phyloP scores from a whole-genome alignment of 2,113 vertebrate genomes.

The Malurus melanocephalus region DNA sequence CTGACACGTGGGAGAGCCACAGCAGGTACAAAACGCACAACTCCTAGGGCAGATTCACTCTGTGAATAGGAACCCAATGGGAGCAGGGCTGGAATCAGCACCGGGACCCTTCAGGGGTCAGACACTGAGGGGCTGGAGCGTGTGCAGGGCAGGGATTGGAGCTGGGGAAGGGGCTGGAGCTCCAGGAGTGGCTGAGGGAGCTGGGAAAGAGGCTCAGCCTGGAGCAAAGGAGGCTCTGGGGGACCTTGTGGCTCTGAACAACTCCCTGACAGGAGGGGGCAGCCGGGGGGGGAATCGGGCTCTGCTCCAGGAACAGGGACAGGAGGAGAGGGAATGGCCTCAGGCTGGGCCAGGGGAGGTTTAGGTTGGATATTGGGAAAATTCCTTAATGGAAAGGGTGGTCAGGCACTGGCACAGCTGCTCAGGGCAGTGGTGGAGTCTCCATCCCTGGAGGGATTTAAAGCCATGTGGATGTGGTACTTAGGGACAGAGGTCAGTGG shows the following conservation, averaged over 20 bases:
- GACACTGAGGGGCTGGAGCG: background rate
- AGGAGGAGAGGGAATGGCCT: too few species aligned
- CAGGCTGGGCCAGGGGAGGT: background rate
- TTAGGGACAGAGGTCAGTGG: background rate
- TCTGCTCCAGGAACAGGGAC: too few species aligned
- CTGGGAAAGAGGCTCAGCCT: background rate
- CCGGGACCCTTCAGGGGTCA: fast-evolving
- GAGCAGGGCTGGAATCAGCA: background rate
- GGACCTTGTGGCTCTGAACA: background rate
- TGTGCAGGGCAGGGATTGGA: background rate
- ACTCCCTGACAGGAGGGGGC: too few species aligned
- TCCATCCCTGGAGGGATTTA: fast-evolving
- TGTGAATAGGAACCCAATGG: fast-evolving
- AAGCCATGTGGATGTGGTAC: background rate
- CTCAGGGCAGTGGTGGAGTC: background rate
- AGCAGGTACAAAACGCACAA: background rate
- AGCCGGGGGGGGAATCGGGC: too few species aligned
- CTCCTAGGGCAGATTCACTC: background rate
- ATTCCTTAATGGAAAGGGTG: fast-evolving
- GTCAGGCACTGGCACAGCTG: background rate
- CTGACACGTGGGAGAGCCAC: fast-evolving
- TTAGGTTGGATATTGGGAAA: background rate
- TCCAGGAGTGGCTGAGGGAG: background rate
- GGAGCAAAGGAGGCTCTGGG: background rate
- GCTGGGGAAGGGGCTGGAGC: background rate